Evolutionary conservation across 2,888 invertebrate species (phyloP), one percentile per base, ranked within the genome.

Genomic region (Geophilus truncorum): DNA sequence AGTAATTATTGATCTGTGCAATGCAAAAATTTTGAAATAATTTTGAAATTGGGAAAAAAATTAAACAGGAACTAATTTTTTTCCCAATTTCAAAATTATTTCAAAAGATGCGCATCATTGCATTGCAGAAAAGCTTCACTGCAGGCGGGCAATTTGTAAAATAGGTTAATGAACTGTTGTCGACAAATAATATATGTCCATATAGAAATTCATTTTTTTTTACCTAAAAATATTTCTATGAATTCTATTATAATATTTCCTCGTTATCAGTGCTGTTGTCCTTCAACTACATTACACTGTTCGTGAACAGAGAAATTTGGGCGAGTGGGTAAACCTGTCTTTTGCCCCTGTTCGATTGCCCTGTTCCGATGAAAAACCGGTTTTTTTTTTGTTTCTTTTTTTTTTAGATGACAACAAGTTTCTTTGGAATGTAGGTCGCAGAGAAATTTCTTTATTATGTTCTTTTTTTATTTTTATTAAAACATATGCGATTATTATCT

Each of bases 91-190:
- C n/a, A n/a, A n/a, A 28, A 62, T 62, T 23, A 15, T 15, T 25
- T 25, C 1, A 2, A 62, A 62, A 25, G 23, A 25, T 62, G 62
- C 62, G 62, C 62, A 62, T 62, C 62, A 62, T 62, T 57, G 57
- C 57, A 57, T 57, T 62, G 62, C 62, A 62, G 62, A 62, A 62
- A 62, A 62, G 62, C 62, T 62, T 62, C 62, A 62, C 9, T 62
- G 62, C 62, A 62, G 62, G 62, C 62, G 62, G 62, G 62, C 62
- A 62, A 62, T 62, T 62, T 62, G 12, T 62, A 1, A 45, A 62
- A 62, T 25, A 28, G 62, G 62, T 62, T 62, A 62, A 23, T 25
- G 62, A 62, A 62, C 62, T 62, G 1, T 62, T 25, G 1, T n/a
- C 18, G 1, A 45, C 18, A 6, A 45, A 23, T 5, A 57, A 62